phyloP scores from a whole-genome alignment of 53 echinoderm and acorn worm genomes.

The Echinometra lucunter region DNA sequence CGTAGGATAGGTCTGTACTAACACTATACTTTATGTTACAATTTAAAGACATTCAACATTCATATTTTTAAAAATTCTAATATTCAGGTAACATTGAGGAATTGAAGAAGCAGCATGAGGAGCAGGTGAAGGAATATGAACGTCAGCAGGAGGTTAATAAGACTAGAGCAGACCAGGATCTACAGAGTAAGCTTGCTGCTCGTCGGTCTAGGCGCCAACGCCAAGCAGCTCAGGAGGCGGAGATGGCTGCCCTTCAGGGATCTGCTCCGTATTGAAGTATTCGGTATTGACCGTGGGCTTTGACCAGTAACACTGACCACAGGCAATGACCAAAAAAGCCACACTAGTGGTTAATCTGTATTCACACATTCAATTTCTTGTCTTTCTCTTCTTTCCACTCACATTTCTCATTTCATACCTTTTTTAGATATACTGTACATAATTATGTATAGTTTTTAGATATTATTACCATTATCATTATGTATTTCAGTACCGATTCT shows the following conservation, averaged over 20 bases:
- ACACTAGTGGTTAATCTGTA: not conserved
- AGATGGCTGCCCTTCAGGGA: constrained; percentile 85
- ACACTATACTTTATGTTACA: too few species aligned
- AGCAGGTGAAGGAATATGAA: constrained; percentile 86
- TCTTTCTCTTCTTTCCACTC: not conserved
- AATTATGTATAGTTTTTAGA: not conserved
- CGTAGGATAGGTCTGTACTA: too few species aligned
- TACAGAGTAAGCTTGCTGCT: constrained; percentile 91
- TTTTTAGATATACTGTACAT: not conserved
- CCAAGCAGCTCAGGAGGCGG: constrained; percentile 91
- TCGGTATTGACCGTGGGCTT: not conserved
- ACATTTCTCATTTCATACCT: not conserved
- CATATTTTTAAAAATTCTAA: not conserved
- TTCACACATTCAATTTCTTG: not conserved
- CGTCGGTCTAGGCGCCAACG: constrained; percentile 87
- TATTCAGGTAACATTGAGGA: constrained; percentile 89
- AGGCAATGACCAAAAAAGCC: not conserved
- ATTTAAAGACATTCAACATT: too few species aligned
- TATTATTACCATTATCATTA: not conserved
- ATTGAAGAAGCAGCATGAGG: constrained; percentile 95
- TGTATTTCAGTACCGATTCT: too few species aligned
- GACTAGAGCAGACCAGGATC: constrained; percentile 91
- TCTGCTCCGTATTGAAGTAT: constrained; percentile 46
- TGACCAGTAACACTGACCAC: not conserved
- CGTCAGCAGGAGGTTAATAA: constrained; percentile 89